Evolutionary conservation across 2,888 invertebrate species (phyloP).

Genomic region (Tetranychus truncatus): DNA sequence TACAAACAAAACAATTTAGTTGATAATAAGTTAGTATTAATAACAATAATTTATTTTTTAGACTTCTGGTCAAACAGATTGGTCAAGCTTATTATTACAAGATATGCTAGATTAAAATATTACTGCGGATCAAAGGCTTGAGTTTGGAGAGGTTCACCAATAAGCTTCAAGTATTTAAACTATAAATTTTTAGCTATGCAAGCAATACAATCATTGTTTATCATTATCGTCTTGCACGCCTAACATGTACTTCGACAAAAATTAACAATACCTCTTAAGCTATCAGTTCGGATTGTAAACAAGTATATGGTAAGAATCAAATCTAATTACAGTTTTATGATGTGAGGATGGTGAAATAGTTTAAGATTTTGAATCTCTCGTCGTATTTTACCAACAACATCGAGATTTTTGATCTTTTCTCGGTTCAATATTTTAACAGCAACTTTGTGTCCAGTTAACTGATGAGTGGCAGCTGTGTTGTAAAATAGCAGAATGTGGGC

Average conservation of each 20-base stretch:
- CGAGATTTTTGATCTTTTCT: constrained; percentile 93
- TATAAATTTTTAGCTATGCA: too few relatives aligned
- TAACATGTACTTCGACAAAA: background rate
- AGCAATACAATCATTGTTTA: too few relatives aligned
- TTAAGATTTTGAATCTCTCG: constrained; percentile 97
- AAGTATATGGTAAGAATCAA: background rate
- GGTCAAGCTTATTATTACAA: too few relatives aligned
- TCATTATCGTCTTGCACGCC: too few relatives aligned
- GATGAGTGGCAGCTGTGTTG: constrained; percentile 68
- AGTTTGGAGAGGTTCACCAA: too few relatives aligned
- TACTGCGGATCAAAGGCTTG: too few relatives aligned
- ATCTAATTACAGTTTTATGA: constrained; percentile 66
- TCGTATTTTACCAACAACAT: constrained; percentile 96
- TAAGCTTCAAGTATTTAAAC: too few relatives aligned
- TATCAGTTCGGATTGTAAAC: background rate
- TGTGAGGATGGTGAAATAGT: constrained; percentile 97
- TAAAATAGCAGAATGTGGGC: too few relatives aligned
- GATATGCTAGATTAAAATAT: too few relatives aligned
- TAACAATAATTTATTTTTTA: too few relatives aligned
- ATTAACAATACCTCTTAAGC: background rate
- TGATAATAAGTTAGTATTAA: too few relatives aligned
- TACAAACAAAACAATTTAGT: background rate
- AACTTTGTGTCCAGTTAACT: constrained; percentile 90
- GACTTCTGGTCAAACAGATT: background rate
- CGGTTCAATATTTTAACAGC: constrained; percentile 95